These are phyloP conservation scores for Nebria brevicollis DNA, from an alignment of 2,888 invertebrate species.

Conservation along the genomic window DNA sequence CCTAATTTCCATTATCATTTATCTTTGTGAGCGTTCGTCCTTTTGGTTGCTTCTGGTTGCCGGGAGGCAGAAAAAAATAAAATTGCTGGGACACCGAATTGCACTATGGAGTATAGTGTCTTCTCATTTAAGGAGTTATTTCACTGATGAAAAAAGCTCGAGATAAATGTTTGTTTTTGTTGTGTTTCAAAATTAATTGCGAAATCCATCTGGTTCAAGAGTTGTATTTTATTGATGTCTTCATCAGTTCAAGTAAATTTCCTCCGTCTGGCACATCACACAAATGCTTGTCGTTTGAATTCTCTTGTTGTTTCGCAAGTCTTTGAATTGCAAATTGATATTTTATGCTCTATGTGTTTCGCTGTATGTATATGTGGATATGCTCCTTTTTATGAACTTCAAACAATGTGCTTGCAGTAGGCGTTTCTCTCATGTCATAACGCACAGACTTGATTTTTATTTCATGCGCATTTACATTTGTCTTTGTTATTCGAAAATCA, in stretches of 20 bases:
- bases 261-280: background rate
- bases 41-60: slow-evolving; percentile 26
- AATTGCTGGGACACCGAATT: slow-evolving; percentile 54
- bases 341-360: slow-evolving; percentile 8
- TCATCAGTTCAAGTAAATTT: background rate
- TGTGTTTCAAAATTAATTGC: background rate
- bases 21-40: slow-evolving; percentile 54
- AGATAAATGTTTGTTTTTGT: background rate
- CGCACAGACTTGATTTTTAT: slow-evolving; percentile 3
- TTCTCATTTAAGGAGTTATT: slow-evolving; percentile 13
- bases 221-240: background rate
- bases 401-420: slow-evolving; percentile 7
- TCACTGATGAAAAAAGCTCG: background rate
- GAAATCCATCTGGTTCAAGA: background rate
- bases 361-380: background rate
- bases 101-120: slow-evolving; percentile 51
- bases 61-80: slow-evolving; percentile 52
- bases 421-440: slow-evolving; percentile 13
- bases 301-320: background rate
- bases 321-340: slow-evolving; percentile 22
- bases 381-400: slow-evolving; percentile 14
- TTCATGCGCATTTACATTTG: background rate
- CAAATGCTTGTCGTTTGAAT: background rate
- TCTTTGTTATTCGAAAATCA: background rate
- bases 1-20: slow-evolving; percentile 63